phyloP scores from a whole-genome alignment of 2,797 vertebrate genomes.

The Threskiornis aethiopicus region DNA sequence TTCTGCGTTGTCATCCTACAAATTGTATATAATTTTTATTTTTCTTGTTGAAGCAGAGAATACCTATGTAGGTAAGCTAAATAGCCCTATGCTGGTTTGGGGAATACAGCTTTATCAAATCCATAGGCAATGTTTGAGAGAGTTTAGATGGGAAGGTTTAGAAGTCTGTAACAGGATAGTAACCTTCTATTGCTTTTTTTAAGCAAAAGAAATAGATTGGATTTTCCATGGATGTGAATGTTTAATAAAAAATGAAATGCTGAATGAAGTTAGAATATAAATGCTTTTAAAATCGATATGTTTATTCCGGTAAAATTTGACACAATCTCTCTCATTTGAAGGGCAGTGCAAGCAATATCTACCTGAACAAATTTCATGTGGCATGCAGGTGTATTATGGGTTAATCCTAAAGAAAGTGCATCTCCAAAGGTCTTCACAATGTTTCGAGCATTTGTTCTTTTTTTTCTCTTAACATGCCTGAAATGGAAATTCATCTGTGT shows the following conservation, averaged over 20 bases:
- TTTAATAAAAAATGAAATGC: slow-evolving; percentile 32
- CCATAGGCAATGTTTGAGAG: not conserved
- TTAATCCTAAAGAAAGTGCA: slow-evolving; percentile 40
- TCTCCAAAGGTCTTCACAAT: slow-evolving; percentile 39
- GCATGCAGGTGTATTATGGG: not conserved
- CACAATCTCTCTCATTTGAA: slow-evolving; percentile 12
- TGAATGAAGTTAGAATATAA: slow-evolving; percentile 54
- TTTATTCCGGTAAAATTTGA: slow-evolving; percentile 40
- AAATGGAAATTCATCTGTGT: slow-evolving; percentile 65
- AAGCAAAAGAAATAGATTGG: not conserved
- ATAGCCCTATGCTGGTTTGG: not conserved
- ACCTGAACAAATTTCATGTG: slow-evolving; percentile 31
- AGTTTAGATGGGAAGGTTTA: not conserved
- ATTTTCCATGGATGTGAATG: slow-evolving; percentile 16
- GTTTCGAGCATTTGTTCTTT: slow-evolving; percentile 33
- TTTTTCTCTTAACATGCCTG: slow-evolving; percentile 48
- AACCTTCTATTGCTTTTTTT: not conserved
- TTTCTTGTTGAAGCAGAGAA: not conserved
- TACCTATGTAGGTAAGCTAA: not conserved
- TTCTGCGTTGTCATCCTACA: not conserved
- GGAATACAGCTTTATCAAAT: not conserved
- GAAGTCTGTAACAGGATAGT: not conserved
- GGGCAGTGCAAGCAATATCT: not conserved
- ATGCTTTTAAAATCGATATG: slow-evolving; percentile 19
- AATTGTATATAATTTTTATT: not conserved